phyloP scores from a whole-genome alignment of 1,140 invertebrate genomes.

The Telenomus remus region DNA sequence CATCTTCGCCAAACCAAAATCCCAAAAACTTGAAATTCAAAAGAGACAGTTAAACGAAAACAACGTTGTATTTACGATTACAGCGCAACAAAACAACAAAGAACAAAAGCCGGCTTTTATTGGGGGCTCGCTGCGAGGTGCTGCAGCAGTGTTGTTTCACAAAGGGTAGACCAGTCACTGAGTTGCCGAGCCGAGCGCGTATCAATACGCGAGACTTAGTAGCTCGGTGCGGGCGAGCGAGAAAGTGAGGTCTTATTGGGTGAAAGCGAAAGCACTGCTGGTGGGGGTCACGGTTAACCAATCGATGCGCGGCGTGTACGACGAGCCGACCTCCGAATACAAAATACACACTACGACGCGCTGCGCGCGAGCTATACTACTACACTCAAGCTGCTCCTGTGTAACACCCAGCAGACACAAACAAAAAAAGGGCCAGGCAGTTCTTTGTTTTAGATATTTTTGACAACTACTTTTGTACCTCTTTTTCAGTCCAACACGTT shows the following conservation, averaged over 20 bases:
- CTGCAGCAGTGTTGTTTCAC: constrained; percentile 59
- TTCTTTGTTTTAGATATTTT: too few species aligned
- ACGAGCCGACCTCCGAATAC: constrained; percentile 9
- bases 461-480: too few species aligned
- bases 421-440: too few species aligned
- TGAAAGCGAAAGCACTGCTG: constrained; percentile 75
- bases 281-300: constrained; percentile 76
- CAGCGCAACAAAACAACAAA: too few species aligned
- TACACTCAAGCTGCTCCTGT: constrained; percentile 16
- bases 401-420: constrained; percentile 21
- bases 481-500: too few species aligned
- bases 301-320: constrained; percentile 70
- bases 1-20: background rate
- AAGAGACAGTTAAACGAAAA: too few species aligned
- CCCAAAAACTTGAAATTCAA: too few species aligned
- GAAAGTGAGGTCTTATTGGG: constrained; percentile 76
- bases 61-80: too few species aligned
- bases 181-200: constrained; percentile 50
- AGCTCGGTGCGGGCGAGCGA: constrained; percentile 64
- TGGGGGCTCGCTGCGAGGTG: constrained; percentile 34
- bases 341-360: constrained; percentile 22
- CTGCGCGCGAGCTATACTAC: constrained; percentile 13
- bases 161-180: constrained; percentile 71
- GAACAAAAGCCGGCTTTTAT: constrained; percentile 39
- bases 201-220: constrained; percentile 48